Base-by-base conservation (phyloP, 2,113 vertebrate species). In the Etheostoma cragini region DNA sequence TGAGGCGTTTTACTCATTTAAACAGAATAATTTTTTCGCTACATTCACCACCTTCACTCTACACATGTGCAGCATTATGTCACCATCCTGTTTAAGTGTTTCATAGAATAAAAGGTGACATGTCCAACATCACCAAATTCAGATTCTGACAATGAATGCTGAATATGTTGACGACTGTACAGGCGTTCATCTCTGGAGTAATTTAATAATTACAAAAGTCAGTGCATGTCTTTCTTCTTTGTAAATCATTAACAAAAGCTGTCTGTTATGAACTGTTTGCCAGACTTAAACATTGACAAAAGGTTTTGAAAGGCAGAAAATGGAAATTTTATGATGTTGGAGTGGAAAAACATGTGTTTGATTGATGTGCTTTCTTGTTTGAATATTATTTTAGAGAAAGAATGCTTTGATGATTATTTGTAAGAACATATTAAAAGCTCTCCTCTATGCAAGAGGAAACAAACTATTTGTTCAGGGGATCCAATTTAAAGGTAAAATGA, bases 221-320 rank as follows among this genome's bases (percentile, higher is more conserved):
- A 47, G 56, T 57, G 57, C 56, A 47, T 42, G 24, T 82, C 79
- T 82, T 66, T 61, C 64, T 71, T 64, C 62, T 83, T 85, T 89
- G 89, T 88, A 81, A 69, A 62, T 80, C 46, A 76, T 16, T 38
- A 66, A 90, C 87, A 90, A 93, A 91, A 85, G 72, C 30, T 3
- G 1, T 13, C 72, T 45, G 57, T 63, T 82, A 35, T 57, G 45
- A 66, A 57, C 22, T 46, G 53, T 63, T 80, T 80, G 63, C 38
- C 65, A 82, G 67, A 63, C 49, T 62, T 38, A 22, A n/a, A 57
- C 22, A 22, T 45, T 70, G 76, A 77, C 30, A 73, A 45, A 80
- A 35, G 21, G 61, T 74, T 50, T 81, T 84, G 73, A 88, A 58
- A 88, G 60, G 66, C 56, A 65, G 22, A 47, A 56, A 71, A n/a